phyloP scores from a whole-genome alignment of 2,113 vertebrate genomes.

The Seriola quinqueradiata region DNA sequence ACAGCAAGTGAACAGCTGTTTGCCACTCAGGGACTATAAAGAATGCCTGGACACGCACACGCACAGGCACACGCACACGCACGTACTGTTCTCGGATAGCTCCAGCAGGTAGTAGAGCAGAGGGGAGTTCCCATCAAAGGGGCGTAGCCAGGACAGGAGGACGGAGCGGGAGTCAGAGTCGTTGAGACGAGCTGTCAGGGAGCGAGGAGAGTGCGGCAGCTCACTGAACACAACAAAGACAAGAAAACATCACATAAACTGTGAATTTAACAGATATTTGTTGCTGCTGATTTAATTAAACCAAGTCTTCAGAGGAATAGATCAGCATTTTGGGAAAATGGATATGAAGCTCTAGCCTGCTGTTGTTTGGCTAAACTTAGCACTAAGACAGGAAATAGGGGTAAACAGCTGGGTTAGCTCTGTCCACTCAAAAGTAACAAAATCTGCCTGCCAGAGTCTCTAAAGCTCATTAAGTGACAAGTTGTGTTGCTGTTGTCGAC shows the following conservation, averaged over 20 bases:
- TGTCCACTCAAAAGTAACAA: neutral
- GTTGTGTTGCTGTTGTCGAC: no score
- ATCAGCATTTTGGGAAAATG: neutral
- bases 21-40: constrained; percentile 59
- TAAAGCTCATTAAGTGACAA: no score
- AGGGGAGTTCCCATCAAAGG: constrained; percentile 96
- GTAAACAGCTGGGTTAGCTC: neutral
- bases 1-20: constrained; percentile 72
- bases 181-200: constrained; percentile 89
- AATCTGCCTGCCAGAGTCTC: neutral
- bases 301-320: neutral
- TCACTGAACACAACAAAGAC: constrained; percentile 82
- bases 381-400: neutral
- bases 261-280: neutral
- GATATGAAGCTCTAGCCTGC: neutral
- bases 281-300: neutral
- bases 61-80: constrained; percentile 17
- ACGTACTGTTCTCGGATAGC: constrained; percentile 96
- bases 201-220: constrained; percentile 94
- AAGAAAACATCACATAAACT: neutral
- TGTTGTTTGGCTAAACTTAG: neutral
- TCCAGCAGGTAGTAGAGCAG: constrained; percentile 93
- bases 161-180: constrained; percentile 88
- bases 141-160: constrained; percentile 93
- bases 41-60: constrained; percentile 11